Conservation (phyloP, 30 jellyfish, hydroid and myxozoan species). For the Calvadosia cruxmelitensis region DNA sequence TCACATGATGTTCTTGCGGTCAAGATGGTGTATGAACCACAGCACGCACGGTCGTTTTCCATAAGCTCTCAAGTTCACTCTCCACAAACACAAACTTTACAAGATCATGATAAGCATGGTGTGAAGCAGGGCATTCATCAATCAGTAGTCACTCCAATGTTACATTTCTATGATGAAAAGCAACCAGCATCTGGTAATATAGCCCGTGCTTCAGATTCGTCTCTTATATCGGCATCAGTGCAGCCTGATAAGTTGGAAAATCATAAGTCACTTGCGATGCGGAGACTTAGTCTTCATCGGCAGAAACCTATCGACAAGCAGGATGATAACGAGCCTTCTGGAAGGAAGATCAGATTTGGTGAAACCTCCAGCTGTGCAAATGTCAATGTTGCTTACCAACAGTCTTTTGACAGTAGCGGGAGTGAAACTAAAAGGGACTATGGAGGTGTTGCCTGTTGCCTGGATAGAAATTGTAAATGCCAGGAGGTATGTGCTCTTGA, state of each 20-base stretch:
- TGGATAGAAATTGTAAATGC: no score
- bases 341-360: no score
- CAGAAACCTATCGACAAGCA: slow-evolving; percentile 12
- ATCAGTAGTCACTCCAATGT: background rate
- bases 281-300: slow-evolving; percentile 24
- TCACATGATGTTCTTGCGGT: background rate
- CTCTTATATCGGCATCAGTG: slow-evolving; percentile 7
- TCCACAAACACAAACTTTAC: background rate
- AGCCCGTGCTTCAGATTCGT: background rate
- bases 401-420: background rate
- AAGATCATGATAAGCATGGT: background rate
- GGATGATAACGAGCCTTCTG: slow-evolving; percentile 1
- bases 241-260: slow-evolving; percentile 7
- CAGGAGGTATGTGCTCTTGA: no score
- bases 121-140: background rate
- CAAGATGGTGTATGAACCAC: background rate
- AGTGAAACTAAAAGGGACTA: no score
- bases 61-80: background rate
- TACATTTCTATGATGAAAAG: background rate
- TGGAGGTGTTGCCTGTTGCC: background rate
- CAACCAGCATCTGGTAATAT: background rate
- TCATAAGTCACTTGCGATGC: slow-evolving; percentile 8
- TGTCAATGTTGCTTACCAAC: background rate
- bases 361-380: no score
- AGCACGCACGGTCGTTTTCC: background rate